Conservation (phyloP, 1,140 invertebrate species). For the Tyrophagus putrescentiae region DNA sequence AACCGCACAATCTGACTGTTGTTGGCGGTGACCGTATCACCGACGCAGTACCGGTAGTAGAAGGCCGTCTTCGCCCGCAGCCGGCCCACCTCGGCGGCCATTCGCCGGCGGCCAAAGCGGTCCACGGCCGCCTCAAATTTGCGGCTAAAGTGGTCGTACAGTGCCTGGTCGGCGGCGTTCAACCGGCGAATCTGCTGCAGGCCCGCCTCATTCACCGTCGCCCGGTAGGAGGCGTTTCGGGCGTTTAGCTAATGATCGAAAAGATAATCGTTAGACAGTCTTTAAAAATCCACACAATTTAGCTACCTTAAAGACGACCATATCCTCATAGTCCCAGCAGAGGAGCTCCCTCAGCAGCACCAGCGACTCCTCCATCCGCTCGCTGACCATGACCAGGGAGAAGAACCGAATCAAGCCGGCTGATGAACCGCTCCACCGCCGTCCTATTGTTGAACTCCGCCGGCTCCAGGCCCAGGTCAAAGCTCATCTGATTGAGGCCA, state of each 20-base stretch:
- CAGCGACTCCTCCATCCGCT: conserved; percentile 30
- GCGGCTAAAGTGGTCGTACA: conserved; percentile 32
- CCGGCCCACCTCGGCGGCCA: conserved; percentile 27
- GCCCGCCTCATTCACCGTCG: conserved; percentile 17
- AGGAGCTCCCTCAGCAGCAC: conserved; percentile 28
- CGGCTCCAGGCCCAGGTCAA: conserved; percentile 28
- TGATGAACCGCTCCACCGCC: conserved; percentile 19
- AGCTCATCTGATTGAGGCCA: conserved; percentile 31
- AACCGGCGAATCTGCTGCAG: conserved; percentile 23
- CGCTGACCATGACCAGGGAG: conserved; percentile 29
- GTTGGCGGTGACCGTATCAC: neutral
- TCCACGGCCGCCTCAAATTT: conserved; percentile 30
- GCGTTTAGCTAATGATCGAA: conserved; percentile 23
- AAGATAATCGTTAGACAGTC: neutral
- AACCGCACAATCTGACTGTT: conserved; percentile 11
- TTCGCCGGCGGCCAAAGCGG: conserved; percentile 29
- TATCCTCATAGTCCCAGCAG: conserved; percentile 31
- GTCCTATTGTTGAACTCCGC: conserved; percentile 22
- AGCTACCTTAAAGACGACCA: conserved; percentile 28
- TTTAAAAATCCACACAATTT: neutral
- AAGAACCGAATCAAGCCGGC: conserved; percentile 28
- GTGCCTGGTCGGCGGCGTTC: conserved; percentile 30
- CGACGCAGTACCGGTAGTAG: conserved; percentile 26
- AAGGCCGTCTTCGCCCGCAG: conserved; percentile 15
- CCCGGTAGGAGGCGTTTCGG: conserved; percentile 19